These are phyloP conservation scores for Heliconius hermathena DNA, from an alignment of 1,140 invertebrate genomes.

Conservation along the genomic window DNA sequence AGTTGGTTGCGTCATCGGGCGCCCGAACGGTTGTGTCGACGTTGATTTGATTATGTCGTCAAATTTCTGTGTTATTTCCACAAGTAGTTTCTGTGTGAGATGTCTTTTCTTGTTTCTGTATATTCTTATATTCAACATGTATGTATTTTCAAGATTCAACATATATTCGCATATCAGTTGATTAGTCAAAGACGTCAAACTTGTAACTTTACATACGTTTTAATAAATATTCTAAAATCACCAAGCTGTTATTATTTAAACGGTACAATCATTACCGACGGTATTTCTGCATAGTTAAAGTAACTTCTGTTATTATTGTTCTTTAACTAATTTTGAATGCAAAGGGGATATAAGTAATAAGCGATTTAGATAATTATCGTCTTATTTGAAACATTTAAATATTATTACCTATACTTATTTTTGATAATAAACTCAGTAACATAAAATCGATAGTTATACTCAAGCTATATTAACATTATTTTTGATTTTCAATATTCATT, in stretches of 20 bases:
- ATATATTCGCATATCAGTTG: too few relatives aligned
- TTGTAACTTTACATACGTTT: too few relatives aligned
- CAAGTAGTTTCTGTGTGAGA: conserved; percentile 22
- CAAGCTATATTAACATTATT: too few relatives aligned
- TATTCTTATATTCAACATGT: background rate
- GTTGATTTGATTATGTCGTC: conserved; percentile 41
- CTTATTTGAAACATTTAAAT: background rate
- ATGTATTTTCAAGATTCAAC: too few relatives aligned
- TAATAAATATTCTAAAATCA: too few relatives aligned
- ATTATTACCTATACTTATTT: background rate
- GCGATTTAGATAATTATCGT: background rate
- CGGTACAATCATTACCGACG: too few relatives aligned
- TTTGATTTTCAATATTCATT: too few relatives aligned
- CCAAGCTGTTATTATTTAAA: too few relatives aligned
- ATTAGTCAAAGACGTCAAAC: too few relatives aligned
- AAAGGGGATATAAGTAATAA: conserved; percentile 1
- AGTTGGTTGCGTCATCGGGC: conserved; percentile 43
- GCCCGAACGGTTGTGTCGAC: conserved; percentile 28
- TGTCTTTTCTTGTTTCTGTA: conserved; percentile 17
- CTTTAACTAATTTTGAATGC: background rate
- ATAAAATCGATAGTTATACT: too few relatives aligned
- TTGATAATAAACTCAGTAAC: too few relatives aligned
- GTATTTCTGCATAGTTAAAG: background rate
- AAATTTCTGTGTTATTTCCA: conserved; percentile 34
- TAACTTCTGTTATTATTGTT: background rate